Conservation (phyloP, 1,140 invertebrate genomes). For the Trichonephila clavata region DNA sequence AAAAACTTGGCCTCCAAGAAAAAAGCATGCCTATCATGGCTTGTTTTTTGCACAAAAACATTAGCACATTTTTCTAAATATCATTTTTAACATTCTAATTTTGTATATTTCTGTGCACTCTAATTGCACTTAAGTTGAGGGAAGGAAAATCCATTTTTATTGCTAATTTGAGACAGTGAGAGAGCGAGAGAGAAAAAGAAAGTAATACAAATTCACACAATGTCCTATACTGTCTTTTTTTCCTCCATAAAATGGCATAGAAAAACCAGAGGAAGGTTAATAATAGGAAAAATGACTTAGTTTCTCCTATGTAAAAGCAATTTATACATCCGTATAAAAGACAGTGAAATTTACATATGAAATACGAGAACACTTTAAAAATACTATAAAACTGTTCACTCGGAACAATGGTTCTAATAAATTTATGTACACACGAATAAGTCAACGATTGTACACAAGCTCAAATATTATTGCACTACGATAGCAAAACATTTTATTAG, state of each 20-base stretch:
- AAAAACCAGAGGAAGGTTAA: conserved; percentile 36
- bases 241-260: not conserved
- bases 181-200: not conserved
- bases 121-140: not conserved
- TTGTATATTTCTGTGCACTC: not conserved
- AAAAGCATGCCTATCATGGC: not conserved
- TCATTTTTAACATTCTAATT: not conserved
- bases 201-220: not conserved
- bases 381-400: conserved; percentile 70
- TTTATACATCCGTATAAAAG: conserved; percentile 71
- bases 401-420: conserved; percentile 33
- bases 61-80: not conserved
- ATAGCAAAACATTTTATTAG: conserved; percentile 26
- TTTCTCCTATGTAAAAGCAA: conserved; percentile 48
- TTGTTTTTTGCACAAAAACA: not conserved
- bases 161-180: not conserved
- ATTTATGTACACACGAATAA: conserved; percentile 64
- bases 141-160: not conserved
- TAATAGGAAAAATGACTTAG: conserved; percentile 50
- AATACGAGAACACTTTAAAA: conserved; percentile 70
- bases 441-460: conserved; percentile 63
- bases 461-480: conserved; percentile 71
- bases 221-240: not conserved
- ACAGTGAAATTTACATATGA: conserved; percentile 73
- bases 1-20: conserved; percentile 13